These are phyloP conservation scores for Spodoptera litura DNA, from an alignment of 1,140 invertebrate genomes.

Conservation along the genomic window DNA sequence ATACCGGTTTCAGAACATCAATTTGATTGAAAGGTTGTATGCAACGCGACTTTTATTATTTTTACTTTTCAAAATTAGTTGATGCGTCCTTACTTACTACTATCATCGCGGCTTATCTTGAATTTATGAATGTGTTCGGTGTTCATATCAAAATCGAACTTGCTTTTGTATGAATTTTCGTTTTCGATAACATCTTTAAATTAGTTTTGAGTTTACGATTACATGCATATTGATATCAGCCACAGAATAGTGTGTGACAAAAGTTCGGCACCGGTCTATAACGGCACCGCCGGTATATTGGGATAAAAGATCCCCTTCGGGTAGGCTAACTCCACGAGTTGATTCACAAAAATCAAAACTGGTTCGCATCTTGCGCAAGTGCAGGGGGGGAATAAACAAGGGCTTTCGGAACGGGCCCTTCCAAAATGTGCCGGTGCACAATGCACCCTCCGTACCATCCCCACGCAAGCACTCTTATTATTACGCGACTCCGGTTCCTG, in stretches of 20 bases:
- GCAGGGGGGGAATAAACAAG: slow-evolving; percentile 82
- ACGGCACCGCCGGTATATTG: slow-evolving; percentile 41
- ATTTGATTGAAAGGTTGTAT: too few relatives aligned
- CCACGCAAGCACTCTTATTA: slow-evolving; percentile 84
- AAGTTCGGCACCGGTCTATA: slow-evolving; percentile 55
- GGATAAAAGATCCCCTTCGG: slow-evolving; percentile 67
- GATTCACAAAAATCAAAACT: slow-evolving; percentile 83
- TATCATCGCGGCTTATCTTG: too few relatives aligned
- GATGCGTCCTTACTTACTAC: too few relatives aligned
- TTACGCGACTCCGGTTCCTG: slow-evolving; percentile 82
- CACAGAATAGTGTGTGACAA: slow-evolving; percentile 39
- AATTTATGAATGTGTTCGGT: too few relatives aligned
- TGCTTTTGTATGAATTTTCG: background rate
- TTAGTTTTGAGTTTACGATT: slow-evolving; percentile 8
- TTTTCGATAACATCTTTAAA: slow-evolving; percentile 23
- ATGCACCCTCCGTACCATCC: slow-evolving; percentile 85
- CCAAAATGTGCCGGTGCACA: slow-evolving; percentile 85
- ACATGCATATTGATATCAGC: slow-evolving; percentile 29
- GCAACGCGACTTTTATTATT: too few relatives aligned
- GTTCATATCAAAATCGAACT: background rate
- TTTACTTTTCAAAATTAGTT: too few relatives aligned
- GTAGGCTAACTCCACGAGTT: slow-evolving; percentile 60
- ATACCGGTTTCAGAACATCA: too few relatives aligned
- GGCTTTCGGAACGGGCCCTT: slow-evolving; percentile 81
- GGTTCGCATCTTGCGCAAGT: slow-evolving; percentile 85